These are phyloP conservation scores for Polymixis lichenea DNA, from an alignment of 2,888 invertebrate genomes.

Conservation along the genomic window DNA sequence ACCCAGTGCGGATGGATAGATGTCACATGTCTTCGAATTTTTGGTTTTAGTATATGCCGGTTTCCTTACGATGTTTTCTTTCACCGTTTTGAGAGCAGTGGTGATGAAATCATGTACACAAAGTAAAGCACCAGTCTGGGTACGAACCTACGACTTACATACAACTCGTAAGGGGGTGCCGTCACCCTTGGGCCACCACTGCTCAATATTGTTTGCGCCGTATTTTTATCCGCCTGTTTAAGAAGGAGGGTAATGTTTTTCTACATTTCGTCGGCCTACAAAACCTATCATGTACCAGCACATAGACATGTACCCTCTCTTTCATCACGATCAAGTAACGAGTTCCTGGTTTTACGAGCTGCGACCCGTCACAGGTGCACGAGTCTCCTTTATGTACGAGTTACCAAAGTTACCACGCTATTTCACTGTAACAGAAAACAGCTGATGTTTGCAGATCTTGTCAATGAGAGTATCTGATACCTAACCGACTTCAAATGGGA, in stretches of 20 bases:
- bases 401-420: conserved; percentile 22
- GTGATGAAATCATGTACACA: too few relatives aligned
- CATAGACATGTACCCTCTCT: conserved; percentile 19
- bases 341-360: conserved; percentile 56
- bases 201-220: conserved; percentile 2
- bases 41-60: too few relatives aligned
- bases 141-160: too few relatives aligned
- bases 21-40: too few relatives aligned
- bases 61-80: too few relatives aligned
- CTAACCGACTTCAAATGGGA: not conserved
- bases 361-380: conserved; percentile 52
- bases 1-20: too few relatives aligned
- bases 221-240: conserved; percentile 29
- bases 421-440: conserved; percentile 31
- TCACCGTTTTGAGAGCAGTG: too few relatives aligned
- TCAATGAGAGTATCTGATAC: conserved; percentile 4
- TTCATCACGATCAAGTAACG: conserved; percentile 50
- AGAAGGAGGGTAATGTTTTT: conserved; percentile 27
- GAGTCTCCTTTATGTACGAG: conserved; percentile 39
- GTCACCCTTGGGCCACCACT: too few relatives aligned
- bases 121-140: too few relatives aligned
- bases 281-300: conserved; percentile 25
- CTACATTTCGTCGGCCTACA: conserved; percentile 18
- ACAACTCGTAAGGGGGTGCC: too few relatives aligned
- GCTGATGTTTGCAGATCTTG: conserved; percentile 19